Evolutionary conservation across 37 sponge, comb jelly and placozoan species (phyloP).

Genomic region (Cladorhizidae sp.): DNA sequence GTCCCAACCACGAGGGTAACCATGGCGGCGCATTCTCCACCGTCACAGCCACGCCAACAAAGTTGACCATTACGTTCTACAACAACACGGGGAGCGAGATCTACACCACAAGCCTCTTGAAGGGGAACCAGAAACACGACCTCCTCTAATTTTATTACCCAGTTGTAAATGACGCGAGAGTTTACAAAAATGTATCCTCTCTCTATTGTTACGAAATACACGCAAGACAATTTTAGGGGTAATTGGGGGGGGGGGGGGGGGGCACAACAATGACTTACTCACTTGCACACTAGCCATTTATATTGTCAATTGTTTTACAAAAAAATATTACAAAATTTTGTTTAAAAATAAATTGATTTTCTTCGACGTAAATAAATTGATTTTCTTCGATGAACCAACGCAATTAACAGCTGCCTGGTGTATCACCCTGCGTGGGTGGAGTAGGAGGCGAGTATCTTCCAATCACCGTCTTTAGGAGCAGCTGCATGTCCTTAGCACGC

Average conservation of each 20-base stretch:
- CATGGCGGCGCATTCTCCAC: constrained; percentile 60
- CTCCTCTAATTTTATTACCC: no score
- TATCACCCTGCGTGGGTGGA: no score
- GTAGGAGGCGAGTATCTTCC: constrained; percentile 16
- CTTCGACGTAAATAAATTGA: background rate
- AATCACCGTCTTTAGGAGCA: constrained; percentile 60
- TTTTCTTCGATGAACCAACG: background rate
- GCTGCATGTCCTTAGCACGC: constrained; percentile 75
- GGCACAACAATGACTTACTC: no score
- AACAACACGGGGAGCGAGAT: constrained; percentile 50
- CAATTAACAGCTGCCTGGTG: background rate
- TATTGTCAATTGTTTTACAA: background rate
- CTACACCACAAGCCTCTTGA: background rate
- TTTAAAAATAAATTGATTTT: no score
- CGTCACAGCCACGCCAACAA: constrained; percentile 31
- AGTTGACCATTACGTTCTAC: constrained; percentile 59
- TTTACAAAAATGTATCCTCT: background rate
- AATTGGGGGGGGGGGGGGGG: no score
- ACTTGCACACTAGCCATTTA: background rate
- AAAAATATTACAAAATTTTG: background rate
- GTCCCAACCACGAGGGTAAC: background rate
- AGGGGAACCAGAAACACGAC: no score
- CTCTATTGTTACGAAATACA: background rate
- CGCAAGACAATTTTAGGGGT: no score
- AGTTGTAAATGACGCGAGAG: no score